These are phyloP conservation scores for Serranus cabrilla DNA, from an alignment of 2,797 vertebrate genomes.

Conservation along the genomic window DNA sequence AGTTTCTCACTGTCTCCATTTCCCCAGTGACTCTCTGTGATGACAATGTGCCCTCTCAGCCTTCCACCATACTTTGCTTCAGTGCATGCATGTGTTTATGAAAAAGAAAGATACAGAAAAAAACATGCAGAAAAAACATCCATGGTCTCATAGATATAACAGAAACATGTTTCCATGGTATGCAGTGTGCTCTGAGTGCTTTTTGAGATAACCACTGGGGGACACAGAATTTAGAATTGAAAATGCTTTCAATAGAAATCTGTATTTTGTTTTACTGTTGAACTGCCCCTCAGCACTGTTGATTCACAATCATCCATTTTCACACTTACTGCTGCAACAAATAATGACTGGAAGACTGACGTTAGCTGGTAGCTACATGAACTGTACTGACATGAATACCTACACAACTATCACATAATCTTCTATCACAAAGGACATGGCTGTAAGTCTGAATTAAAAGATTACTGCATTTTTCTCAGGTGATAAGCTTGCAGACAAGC, in stretches of 20 bases:
- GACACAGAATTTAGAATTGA: background rate
- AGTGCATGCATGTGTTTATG: slow-evolving; percentile 21
- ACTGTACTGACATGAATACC: background rate
- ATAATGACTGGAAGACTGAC: background rate
- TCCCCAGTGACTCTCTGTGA: slow-evolving; percentile 51
- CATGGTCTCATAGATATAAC: background rate
- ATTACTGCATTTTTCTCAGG: background rate
- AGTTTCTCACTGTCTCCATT: slow-evolving; percentile 55
- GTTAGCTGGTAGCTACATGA: background rate
- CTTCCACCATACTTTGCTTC: slow-evolving; percentile 21
- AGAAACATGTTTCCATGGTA: background rate
- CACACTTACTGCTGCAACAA: background rate
- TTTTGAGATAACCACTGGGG: background rate
- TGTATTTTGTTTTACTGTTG: background rate
- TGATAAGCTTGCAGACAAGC: background rate
- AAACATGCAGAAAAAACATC: slow-evolving; percentile 11
- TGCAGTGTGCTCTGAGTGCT: background rate
- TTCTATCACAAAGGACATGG: background rate
- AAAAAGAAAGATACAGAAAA: slow-evolving; percentile 24
- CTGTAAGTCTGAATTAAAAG: background rate
- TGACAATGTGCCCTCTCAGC: slow-evolving; percentile 45
- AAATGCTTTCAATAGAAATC: background rate
- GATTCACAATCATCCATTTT: background rate
- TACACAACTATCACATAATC: background rate
- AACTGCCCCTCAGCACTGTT: background rate